phyloP scores from a whole-genome alignment of 2,888 invertebrate species.

The Limnephilus lunatus region DNA sequence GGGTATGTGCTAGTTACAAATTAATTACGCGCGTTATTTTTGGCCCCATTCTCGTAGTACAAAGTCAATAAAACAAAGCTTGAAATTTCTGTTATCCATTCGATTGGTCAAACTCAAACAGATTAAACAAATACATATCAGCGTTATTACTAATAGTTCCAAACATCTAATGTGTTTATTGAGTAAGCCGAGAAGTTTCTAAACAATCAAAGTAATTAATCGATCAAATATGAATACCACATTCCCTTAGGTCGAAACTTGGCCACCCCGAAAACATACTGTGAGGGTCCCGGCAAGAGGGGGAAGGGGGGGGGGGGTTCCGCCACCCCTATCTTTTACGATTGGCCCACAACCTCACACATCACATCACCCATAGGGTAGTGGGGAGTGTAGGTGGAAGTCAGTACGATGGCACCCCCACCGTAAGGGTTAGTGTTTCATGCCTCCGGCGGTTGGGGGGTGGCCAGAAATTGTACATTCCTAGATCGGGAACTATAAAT shows the following conservation, averaged over 20 bases:
- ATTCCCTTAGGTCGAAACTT: constrained; percentile 28
- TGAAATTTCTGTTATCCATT: not conserved
- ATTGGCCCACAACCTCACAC: constrained; percentile 30
- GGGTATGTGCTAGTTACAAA: too few relatives aligned
- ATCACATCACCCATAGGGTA: constrained; percentile 12
- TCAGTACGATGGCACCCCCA: not conserved
- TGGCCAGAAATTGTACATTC: constrained; percentile 47
- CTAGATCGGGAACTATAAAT: constrained; percentile 47
- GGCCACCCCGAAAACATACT: constrained; percentile 33
- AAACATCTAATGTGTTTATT: not conserved
- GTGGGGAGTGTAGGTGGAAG: not conserved
- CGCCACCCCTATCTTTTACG: constrained; percentile 31
- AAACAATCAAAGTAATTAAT: constrained; percentile 42
- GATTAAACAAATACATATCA: not conserved
- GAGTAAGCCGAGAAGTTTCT: not conserved
- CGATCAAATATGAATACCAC: constrained; percentile 41
- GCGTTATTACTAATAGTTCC: not conserved
- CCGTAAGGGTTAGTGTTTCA: constrained; percentile 32
- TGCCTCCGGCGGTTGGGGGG: constrained; percentile 31
- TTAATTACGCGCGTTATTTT: not conserved
- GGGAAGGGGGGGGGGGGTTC: not conserved
- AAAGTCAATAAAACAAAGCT: too few relatives aligned
- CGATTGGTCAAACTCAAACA: not conserved
- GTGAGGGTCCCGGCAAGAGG: not conserved
- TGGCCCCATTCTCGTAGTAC: too few relatives aligned